A percentile compares a stretch with the other conserved stretches of the same genome.
Evolutionary conservation across 2,797 vertebrate species (phyloP).

Genomic region (Mareca strepera): DNA sequence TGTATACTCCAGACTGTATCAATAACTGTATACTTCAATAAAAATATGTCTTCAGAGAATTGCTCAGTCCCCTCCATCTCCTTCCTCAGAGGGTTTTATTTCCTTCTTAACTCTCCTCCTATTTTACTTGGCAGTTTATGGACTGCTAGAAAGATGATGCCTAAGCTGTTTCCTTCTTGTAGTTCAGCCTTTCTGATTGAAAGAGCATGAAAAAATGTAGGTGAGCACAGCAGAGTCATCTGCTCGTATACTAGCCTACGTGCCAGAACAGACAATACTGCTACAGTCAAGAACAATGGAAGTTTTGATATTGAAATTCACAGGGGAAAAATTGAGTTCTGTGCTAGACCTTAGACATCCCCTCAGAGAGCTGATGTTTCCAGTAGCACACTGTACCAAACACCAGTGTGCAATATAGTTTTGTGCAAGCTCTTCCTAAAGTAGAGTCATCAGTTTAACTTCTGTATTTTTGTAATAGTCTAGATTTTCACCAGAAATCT

Average conservation of each 20-base stretch:
- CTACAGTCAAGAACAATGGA: background rate
- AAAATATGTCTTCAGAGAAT: constrained; percentile 48
- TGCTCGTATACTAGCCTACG: background rate
- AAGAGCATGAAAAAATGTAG: background rate
- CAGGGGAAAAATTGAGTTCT: background rate
- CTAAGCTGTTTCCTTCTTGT: constrained; percentile 13
- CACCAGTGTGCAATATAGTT: background rate
- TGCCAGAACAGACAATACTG: background rate
- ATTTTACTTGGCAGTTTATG: constrained; percentile 44
- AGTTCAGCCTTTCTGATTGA: constrained; percentile 11
- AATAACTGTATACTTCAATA: background rate
- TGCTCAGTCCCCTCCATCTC: background rate
- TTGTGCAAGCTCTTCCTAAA: background rate
- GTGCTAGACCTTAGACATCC: background rate
- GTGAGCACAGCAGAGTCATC: background rate
- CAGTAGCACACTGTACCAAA: background rate
- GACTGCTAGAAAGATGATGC: constrained; percentile 54
- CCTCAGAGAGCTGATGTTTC: background rate
- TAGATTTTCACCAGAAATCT: background rate
- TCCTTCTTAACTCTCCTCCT: constrained; percentile 22
- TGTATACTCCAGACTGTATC: background rate
- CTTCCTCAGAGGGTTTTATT: constrained; percentile 20
- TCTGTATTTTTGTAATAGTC: background rate
- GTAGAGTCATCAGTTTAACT: background rate
- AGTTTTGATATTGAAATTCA: background rate